Evolutionary conservation across 2,797 vertebrate genomes (phyloP).

Genomic region (Cygnus olor): DNA sequence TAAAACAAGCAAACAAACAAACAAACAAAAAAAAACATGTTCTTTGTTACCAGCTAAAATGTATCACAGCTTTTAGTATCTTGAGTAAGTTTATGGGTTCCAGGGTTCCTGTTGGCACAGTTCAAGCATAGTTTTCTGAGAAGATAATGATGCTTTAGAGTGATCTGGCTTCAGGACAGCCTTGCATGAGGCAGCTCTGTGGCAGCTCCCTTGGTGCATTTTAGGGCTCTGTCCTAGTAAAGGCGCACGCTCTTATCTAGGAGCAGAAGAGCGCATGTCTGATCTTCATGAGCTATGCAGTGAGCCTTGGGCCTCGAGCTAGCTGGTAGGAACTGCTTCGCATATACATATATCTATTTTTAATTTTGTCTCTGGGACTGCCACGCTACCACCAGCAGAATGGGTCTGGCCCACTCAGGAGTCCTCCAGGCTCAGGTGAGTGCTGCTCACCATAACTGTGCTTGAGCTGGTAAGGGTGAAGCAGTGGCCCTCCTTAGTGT

Average conservation of each 20-base stretch:
- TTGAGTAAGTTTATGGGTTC: neutral
- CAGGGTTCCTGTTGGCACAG: neutral
- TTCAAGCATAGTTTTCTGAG: neutral
- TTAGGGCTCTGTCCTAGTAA: neutral
- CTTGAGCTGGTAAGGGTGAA: neutral
- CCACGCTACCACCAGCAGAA: neutral
- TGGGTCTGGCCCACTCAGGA: neutral
- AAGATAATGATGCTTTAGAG: neutral
- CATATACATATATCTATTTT: neutral
- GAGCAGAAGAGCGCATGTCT: rapidly evolving
- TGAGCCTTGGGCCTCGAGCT: neutral
- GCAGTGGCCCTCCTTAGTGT: neutral
- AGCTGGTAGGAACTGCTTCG: neutral
- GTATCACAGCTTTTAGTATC: neutral
- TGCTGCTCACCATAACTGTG: too few species aligned
- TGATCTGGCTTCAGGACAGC: neutral
- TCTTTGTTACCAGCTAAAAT: neutral
- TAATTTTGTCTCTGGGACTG: neutral
- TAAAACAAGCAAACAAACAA: neutral
- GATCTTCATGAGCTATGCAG: neutral
- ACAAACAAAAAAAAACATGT: too few species aligned
- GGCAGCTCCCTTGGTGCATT: neutral
- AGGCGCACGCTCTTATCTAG: rapidly evolving
- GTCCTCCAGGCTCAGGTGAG: too few species aligned
- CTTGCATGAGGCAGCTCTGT: neutral